A percentile compares a stretch with the other conserved stretches of the same genome.
These are phyloP conservation scores for Xestia ashworthii DNA, from an alignment of 2,888 invertebrate genomes.

Conservation along the genomic window DNA sequence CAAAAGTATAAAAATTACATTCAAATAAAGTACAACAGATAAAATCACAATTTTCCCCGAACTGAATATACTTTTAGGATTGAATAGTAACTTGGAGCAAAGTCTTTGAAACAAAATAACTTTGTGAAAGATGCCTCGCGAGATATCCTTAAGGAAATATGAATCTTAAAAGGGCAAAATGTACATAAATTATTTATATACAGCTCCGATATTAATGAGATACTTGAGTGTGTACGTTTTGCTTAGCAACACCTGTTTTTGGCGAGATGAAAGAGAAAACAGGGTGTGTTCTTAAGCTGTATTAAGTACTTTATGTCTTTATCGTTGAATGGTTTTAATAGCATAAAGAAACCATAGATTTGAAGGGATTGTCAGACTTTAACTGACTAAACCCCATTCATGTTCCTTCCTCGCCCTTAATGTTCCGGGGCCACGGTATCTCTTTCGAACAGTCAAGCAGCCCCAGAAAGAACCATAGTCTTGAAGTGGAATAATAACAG, in stretches of 20 bases:
- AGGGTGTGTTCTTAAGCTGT: neutral
- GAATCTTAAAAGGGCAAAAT: conserved; percentile 63
- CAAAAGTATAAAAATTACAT: conserved; percentile 10
- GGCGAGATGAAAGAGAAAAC: conserved; percentile 2
- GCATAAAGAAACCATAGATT: neutral
- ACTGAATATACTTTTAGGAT: conserved; percentile 68
- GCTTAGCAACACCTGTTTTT: conserved; percentile 28
- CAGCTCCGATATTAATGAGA: conserved; percentile 59
- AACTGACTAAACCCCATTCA: too few species aligned
- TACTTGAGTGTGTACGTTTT: conserved; percentile 27
- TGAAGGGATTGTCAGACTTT: too few species aligned
- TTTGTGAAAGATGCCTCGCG: conserved; percentile 61
- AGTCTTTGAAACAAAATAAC: conserved; percentile 73
- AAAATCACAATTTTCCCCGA: conserved; percentile 56
- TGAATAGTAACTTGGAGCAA: conserved; percentile 62
- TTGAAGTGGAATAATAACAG: neutral
- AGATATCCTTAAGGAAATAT: conserved; percentile 71
- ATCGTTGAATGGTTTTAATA: neutral
- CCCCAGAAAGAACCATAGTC: too few species aligned
- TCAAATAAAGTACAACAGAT: conserved; percentile 45
- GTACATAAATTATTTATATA: conserved; percentile 67
- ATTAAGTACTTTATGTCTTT: neutral
- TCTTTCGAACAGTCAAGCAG: too few species aligned
- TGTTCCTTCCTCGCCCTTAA: too few species aligned
- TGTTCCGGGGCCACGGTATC: too few species aligned